A percentile compares a stretch with the other conserved stretches of the same genome.
Evolutionary conservation across 2,113 vertebrate species (phyloP).

Genomic region (Malurus elegans): DNA sequence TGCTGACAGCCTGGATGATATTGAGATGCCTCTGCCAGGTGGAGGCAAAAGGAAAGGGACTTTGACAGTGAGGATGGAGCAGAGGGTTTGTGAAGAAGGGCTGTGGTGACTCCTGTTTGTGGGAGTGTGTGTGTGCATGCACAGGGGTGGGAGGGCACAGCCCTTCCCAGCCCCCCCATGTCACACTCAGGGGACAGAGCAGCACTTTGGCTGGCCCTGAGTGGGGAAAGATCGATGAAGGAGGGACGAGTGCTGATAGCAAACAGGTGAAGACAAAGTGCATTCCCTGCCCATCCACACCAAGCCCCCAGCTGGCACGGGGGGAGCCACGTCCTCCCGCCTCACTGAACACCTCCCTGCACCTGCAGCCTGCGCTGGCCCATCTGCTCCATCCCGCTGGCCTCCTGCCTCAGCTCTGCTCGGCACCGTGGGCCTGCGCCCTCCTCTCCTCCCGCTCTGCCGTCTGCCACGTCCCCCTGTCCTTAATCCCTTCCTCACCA

Average conservation of each 20-base stretch:
- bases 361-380: not conserved
- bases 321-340: not conserved
- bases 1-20: fast-evolving
- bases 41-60: not conserved
- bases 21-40: not conserved
- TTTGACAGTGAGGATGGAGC: not conserved
- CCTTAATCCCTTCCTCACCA: not conserved
- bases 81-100: not conserved
- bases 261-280: not conserved
- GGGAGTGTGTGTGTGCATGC: not conserved
- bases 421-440: not conserved
- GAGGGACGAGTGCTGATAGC: not conserved
- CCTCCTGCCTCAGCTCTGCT: not conserved
- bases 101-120: not conserved
- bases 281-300: not conserved
- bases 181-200: not conserved
- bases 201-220: not conserved
- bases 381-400: not conserved
- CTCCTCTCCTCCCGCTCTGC: not conserved
- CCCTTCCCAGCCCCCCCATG: not conserved
- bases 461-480: not conserved
- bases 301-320: not conserved
- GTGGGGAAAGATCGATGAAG: not conserved
- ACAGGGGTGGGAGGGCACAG: not conserved
- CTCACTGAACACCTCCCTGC: not conserved